A percentile compares a stretch with the other conserved stretches of the same genome.
Conservation (phyloP, 2,888 invertebrate species). For the Xanthorhoe spadicearia region DNA sequence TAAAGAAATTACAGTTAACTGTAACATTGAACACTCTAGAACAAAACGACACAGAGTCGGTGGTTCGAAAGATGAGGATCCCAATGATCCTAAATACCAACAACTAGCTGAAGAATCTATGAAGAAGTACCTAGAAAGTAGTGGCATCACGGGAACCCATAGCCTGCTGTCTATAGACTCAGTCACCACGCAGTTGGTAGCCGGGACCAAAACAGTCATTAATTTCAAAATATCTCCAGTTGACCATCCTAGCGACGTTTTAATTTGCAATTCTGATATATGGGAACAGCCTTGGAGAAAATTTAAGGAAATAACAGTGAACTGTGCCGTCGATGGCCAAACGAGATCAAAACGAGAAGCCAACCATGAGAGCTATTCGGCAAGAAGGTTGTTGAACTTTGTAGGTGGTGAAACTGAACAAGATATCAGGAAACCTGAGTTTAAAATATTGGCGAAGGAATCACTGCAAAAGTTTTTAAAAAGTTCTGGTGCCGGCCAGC, state of each 20-base stretch:
- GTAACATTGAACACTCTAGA: slow-evolving; percentile 30
- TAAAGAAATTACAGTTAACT: slow-evolving; percentile 44
- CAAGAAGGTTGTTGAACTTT: slow-evolving; percentile 13
- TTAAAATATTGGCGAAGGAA: slow-evolving; percentile 10
- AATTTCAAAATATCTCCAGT: slow-evolving; percentile 38
- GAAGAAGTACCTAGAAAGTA: slow-evolving; percentile 42
- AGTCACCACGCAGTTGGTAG: slow-evolving; percentile 48
- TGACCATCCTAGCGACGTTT: slow-evolving; percentile 20
- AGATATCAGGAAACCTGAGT: slow-evolving; percentile 10
- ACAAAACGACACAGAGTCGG: too few relatives aligned
- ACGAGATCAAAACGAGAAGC: slow-evolving; percentile 31
- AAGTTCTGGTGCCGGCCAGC: slow-evolving; percentile 3
- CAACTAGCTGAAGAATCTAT: slow-evolving; percentile 50
- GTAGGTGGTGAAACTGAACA: background rate
- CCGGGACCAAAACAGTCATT: slow-evolving; percentile 46
- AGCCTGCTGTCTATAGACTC: background rate
- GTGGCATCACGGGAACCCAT: slow-evolving; percentile 31
- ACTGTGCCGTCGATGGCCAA: slow-evolving; percentile 38
- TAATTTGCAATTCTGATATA: slow-evolving; percentile 51
- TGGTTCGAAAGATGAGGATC: too few relatives aligned
- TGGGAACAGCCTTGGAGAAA: slow-evolving; percentile 52
- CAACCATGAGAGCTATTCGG: slow-evolving; percentile 5
- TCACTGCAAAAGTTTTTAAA: slow-evolving; percentile 12
- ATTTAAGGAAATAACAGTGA: slow-evolving; percentile 48
- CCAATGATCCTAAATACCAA: slow-evolving; percentile 45